Evolutionary conservation across 2,797 vertebrate genomes (phyloP), one percentile per base, ranked within the genome.

Genomic region (Apogon hyalosoma): DNA sequence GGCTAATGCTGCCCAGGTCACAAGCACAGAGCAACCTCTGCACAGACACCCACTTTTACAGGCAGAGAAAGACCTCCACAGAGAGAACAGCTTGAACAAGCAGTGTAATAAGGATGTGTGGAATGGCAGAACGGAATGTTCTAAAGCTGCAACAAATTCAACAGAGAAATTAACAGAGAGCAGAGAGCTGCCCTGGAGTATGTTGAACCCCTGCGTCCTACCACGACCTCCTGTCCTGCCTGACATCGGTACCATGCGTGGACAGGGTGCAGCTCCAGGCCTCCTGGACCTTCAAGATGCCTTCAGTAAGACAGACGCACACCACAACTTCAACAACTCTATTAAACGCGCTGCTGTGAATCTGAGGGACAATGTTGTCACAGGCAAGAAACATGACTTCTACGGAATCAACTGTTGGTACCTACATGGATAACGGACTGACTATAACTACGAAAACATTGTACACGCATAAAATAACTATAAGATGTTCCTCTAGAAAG

Each of bases 321-420:
- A 93, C 41, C 92, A 43, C 18, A 21, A 0, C 12, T 92, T 95
- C 65, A 89, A 80, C 60, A 83, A 79, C 69, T 87, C 90, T 0
- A 0, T 89, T 74, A 73, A 73, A 19, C 63, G 39, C 41, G 79
- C 91, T 19, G 61, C 69, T 11, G 90, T 93, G 57, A 88, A 96
- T 78, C 90, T 96, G 69, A 92, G 88, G 60, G 91, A 94, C 63
- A 94, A 93, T 8, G 53, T 80, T 3, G 54, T 61, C 69, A 80
- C 73, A 0, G 94, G 93, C 33, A 94, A 64, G 76, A 95, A 82
- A 77, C 92, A 95, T 11, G 73, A 84, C 40, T 96, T 95, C 83
- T 93, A 76, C 51, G 91, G 94, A 41, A 85, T 95, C 38, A 90
- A 95, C 83, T 86, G 72, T 58, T 90, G 91, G 87, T 92, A 93